Evolutionary conservation across 2,113 vertebrate genomes (phyloP).

Genomic region (Ramphastos sulfuratus): DNA sequence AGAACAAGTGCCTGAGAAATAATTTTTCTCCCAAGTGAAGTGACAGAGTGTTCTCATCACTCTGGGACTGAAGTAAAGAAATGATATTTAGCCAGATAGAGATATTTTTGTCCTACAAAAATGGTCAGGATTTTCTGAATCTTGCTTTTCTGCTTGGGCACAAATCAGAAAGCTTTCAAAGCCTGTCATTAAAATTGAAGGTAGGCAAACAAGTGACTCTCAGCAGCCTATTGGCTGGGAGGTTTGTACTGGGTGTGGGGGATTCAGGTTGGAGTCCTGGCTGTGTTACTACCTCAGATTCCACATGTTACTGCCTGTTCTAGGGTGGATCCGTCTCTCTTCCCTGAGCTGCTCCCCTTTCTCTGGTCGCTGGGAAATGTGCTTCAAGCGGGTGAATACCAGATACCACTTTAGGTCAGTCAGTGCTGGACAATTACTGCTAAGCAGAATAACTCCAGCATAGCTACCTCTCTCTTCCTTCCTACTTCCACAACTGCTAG

Average conservation of each 20-base stretch:
- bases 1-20: neutral
- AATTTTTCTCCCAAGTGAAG: neutral
- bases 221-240: neutral
- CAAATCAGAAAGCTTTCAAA: neutral
- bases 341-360: neutral
- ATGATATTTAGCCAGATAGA: neutral
- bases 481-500: neutral
- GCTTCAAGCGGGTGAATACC: neutral
- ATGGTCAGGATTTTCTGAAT: neutral
- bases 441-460: neutral
- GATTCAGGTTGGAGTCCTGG: rapidly evolving
- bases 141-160: neutral
- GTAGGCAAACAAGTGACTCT: neutral
- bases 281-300: neutral
- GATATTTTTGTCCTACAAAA: conserved; percentile 6
- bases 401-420: neutral
- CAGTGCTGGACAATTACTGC: neutral
- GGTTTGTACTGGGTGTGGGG: neutral
- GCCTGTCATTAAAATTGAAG: neutral
- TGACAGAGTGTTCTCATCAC: neutral
- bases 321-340: neutral
- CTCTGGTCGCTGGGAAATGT: neutral
- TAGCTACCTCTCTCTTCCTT: neutral
- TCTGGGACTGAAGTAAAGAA: neutral
- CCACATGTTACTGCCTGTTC: neutral